A percentile compares a stretch with the other conserved stretches of the same genome.
These are phyloP conservation scores for Lycocerus yunnanus DNA, from an alignment of 2,888 invertebrate species.

Conservation along the genomic window DNA sequence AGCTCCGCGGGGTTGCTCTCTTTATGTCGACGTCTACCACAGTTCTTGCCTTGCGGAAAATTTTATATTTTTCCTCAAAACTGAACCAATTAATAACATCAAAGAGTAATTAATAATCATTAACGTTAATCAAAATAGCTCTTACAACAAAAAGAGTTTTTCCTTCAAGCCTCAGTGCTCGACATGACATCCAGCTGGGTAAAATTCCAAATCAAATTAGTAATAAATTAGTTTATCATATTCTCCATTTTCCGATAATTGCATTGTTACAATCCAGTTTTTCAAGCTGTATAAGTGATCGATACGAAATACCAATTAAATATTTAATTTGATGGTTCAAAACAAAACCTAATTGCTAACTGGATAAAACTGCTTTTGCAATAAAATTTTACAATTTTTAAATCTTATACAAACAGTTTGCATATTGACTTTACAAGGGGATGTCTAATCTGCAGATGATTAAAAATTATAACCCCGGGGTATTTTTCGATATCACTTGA, in stretches of 20 bases:
- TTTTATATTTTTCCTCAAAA: background rate
- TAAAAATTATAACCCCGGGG: conserved; percentile 45
- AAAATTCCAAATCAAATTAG: background rate
- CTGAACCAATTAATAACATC: background rate
- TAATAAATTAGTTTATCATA: background rate
- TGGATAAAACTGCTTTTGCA: background rate
- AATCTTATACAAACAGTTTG: conserved; percentile 46
- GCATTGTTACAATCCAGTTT: background rate
- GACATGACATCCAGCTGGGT: background rate
- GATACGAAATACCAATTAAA: background rate
- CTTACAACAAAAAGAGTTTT: background rate
- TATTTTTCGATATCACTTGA: conserved; percentile 25
- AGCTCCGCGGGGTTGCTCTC: conserved; percentile 37
- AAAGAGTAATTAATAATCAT: background rate
- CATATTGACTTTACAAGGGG: conserved; percentile 41
- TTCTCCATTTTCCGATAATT: background rate
- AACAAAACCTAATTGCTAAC: background rate
- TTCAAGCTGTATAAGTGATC: background rate
- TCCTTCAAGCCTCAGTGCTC: background rate
- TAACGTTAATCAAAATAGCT: background rate
- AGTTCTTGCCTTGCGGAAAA: conserved; percentile 7
- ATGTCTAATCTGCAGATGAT: conserved; percentile 37
- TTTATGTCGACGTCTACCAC: conserved; percentile 31
- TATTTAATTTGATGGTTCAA: background rate
- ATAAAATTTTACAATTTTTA: conserved; percentile 37